Evolutionary conservation across 1,140 invertebrate genomes (phyloP).

Genomic region (Zeugodacus cucurbitae): DNA sequence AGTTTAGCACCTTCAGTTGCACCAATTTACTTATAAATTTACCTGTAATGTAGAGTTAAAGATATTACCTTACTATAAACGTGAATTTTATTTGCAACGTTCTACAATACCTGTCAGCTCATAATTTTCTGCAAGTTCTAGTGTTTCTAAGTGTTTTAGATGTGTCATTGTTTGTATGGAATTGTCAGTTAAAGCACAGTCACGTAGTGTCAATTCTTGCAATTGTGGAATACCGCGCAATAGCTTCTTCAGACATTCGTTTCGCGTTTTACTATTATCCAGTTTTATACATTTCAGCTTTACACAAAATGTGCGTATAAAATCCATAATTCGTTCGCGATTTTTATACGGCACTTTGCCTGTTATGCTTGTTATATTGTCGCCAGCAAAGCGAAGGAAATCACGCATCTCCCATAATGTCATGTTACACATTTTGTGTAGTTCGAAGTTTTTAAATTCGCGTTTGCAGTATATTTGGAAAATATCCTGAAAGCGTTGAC

Average conservation of each 20-base stretch:
- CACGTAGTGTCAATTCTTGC: neutral
- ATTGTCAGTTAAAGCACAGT: neutral
- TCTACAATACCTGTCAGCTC: neutral
- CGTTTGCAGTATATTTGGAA: conserved; percentile 16
- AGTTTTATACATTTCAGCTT: conserved; percentile 46
- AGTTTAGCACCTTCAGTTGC: neutral
- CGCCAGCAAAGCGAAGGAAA: conserved; percentile 52
- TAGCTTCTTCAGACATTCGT: conserved; percentile 35
- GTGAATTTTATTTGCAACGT: neutral
- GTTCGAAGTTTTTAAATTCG: neutral
- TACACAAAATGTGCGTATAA: conserved; percentile 43
- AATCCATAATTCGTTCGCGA: conserved; percentile 47
- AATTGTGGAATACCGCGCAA: conserved; percentile 38
- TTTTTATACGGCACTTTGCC: conserved; percentile 44
- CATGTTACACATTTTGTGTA: conserved; percentile 38
- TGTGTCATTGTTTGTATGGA: neutral
- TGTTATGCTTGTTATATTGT: conserved; percentile 38
- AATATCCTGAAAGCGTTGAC: conserved; percentile 16
- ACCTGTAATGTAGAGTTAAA: neutral
- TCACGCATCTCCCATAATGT: conserved; percentile 54
- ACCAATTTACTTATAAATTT: neutral
- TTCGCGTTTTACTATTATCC: neutral
- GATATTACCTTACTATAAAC: too few relatives aligned
- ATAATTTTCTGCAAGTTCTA: neutral
- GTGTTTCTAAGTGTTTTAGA: neutral